These are phyloP conservation scores for Nemurella pictetii DNA, from an alignment of 2,888 invertebrate species.

Conservation along the genomic window DNA sequence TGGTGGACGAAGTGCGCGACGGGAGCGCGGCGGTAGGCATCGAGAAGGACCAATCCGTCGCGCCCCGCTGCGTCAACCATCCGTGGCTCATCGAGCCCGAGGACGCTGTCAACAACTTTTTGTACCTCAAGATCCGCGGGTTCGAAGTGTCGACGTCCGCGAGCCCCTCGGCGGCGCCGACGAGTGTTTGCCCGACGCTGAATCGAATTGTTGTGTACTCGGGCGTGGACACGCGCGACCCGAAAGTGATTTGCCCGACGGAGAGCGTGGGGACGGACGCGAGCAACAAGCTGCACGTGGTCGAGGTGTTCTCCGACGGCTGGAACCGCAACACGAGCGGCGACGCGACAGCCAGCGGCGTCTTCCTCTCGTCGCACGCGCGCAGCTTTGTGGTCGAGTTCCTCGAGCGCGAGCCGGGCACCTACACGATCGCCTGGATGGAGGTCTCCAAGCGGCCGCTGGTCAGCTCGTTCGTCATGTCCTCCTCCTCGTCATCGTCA, in stretches of 20 bases:
- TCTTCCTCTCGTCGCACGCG: constrained; percentile 56
- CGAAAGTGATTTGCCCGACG: constrained; percentile 69
- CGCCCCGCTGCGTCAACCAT: constrained; percentile 64
- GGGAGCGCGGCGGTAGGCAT: constrained; percentile 42
- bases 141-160: constrained; percentile 54
- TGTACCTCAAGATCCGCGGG: constrained; percentile 72
- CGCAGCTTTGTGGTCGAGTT: constrained; percentile 76
- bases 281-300: constrained; percentile 47
- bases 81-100: constrained; percentile 81
- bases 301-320: constrained; percentile 74
- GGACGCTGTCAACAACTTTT: constrained; percentile 67
- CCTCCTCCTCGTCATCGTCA: constrained; percentile 50
- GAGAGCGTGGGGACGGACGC: constrained; percentile 46
- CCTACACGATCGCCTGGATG: constrained; percentile 77
- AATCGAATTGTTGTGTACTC: constrained; percentile 75
- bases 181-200: constrained; percentile 62
- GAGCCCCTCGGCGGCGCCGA: constrained; percentile 10
- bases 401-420: constrained; percentile 71
- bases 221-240: constrained; percentile 64
- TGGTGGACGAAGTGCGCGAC: constrained; percentile 32
- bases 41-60: constrained; percentile 15
- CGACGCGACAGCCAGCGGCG: constrained; percentile 46
- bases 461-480: constrained; percentile 57
- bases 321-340: constrained; percentile 55
- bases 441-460: constrained; percentile 64